phyloP scores from a whole-genome alignment of 2,797 vertebrate genomes.

The Emydoidea blandingii region DNA sequence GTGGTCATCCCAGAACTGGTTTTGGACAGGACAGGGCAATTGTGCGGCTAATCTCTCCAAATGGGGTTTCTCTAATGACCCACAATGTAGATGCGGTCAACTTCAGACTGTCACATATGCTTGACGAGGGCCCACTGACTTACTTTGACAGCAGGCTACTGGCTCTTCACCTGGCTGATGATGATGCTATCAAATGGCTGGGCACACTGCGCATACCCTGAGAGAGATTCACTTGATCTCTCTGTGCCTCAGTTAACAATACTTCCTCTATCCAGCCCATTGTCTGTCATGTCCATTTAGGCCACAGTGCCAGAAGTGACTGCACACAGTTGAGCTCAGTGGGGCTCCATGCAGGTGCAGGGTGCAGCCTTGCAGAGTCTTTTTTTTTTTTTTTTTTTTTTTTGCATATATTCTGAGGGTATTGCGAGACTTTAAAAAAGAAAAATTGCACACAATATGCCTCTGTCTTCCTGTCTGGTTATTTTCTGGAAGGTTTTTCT shows the following conservation, averaged over 20 bases:
- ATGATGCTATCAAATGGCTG: not conserved
- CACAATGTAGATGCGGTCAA: not conserved
- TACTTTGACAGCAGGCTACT: not conserved
- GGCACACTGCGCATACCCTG: not conserved
- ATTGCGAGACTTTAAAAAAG: not conserved
- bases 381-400: too few species aligned
- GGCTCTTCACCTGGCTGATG: not conserved
- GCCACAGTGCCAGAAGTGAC: not conserved
- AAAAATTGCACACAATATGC: not conserved
- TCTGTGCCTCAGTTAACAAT: not conserved
- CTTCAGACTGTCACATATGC: not conserved
- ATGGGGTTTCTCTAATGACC: not conserved
- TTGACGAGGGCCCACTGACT: not conserved
- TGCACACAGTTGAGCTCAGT: not conserved
- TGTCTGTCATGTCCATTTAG: not conserved
- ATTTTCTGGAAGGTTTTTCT: not conserved
- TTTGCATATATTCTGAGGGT: too few species aligned
- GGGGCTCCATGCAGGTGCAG: not conserved
- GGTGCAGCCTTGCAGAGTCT: too few species aligned
- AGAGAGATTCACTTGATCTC: not conserved
- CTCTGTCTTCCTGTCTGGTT: not conserved
- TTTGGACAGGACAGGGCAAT: not conserved
- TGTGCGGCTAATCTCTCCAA: not conserved
- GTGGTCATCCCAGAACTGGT: not conserved
- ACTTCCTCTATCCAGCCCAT: not conserved